Evolutionary conservation across 2,797 vertebrate genomes (phyloP).

Genomic region (Pteronotus mesoamericanus): DNA sequence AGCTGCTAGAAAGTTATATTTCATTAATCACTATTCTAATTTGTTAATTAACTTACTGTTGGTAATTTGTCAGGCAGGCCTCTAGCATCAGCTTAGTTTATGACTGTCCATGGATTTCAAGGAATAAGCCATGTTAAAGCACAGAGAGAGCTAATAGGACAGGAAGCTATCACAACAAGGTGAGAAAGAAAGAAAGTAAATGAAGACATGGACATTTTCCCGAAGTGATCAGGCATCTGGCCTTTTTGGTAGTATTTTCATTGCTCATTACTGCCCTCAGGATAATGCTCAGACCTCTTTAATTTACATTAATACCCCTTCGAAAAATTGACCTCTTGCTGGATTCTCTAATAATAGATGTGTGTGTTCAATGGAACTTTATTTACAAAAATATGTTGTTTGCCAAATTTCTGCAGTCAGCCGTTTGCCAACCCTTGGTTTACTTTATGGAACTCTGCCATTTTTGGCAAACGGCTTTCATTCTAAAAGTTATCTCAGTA

Average conservation of each 20-base stretch:
- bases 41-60: neutral
- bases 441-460: neutral
- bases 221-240: neutral
- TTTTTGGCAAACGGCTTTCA: neutral
- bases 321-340: neutral
- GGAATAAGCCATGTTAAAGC: neutral
- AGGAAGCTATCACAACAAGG: neutral
- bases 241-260: neutral
- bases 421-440: neutral
- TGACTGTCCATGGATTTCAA: neutral
- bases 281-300: neutral
- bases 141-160: neutral
- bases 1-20: neutral
- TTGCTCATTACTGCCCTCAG: neutral
- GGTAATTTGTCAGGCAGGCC: neutral
- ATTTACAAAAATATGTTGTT: neutral
- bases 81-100: neutral
- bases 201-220: neutral
- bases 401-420: neutral
- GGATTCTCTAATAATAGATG: neutral
- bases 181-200: neutral
- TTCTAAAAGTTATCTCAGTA: neutral
- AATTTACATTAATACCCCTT: neutral
- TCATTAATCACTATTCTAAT: neutral
- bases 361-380: neutral